These are phyloP conservation scores for Eurypyga helias DNA, from an alignment of 2,113 vertebrate genomes.

Conservation along the genomic window DNA sequence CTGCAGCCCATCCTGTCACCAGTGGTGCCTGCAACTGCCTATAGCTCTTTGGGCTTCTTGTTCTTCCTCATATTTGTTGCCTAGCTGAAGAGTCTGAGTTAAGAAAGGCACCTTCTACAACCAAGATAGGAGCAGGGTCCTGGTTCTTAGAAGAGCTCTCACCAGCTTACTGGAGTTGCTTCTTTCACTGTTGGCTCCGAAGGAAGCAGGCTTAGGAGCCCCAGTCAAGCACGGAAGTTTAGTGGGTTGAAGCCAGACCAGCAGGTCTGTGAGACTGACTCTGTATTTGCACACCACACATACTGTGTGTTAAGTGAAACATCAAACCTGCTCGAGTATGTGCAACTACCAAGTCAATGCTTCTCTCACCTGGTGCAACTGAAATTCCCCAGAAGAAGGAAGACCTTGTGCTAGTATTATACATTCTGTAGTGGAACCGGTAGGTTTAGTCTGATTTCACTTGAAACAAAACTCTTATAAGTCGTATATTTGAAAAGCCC, in stretches of 20 bases:
- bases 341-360: not conserved
- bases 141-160: not conserved
- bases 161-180: not conserved
- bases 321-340: not conserved
- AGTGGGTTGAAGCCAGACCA: not conserved
- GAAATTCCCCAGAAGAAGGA: not conserved
- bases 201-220: not conserved
- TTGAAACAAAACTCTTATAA: not conserved
- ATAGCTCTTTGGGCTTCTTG: not conserved
- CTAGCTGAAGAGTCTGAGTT: not conserved
- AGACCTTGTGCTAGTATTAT: not conserved
- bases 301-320: not conserved
- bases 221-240: not conserved
- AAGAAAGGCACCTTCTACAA: not conserved
- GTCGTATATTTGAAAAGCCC: accelerated
- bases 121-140: no score
- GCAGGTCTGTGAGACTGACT: not conserved
- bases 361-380: not conserved
- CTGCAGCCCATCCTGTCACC: not conserved
- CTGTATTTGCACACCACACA: not conserved
- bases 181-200: not conserved
- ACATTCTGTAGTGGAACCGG: not conserved
- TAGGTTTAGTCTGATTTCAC: not conserved
- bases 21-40: not conserved
- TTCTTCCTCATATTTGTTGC: not conserved